Conservation (phyloP, 2,113 vertebrate genomes). For the Solea senegalensis region DNA sequence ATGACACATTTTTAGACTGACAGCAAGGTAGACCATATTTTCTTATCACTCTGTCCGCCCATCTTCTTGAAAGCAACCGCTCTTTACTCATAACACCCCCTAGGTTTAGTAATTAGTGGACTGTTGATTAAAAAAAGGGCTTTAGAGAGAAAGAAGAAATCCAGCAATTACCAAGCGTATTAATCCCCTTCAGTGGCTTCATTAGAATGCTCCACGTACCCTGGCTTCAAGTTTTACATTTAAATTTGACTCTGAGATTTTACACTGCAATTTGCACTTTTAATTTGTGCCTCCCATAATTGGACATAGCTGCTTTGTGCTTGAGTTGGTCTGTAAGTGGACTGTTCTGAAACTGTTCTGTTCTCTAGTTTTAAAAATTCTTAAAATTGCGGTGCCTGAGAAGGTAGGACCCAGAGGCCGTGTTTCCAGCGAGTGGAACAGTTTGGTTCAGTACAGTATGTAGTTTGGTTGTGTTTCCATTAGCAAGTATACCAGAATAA, state of each 20-base stretch:
- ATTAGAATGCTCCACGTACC: conserved; percentile 74
- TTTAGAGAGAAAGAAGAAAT: conserved; percentile 67
- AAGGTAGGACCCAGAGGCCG: too few species aligned
- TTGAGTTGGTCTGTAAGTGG: conserved; percentile 63
- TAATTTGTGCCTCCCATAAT: conserved; percentile 75
- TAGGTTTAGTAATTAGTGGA: conserved; percentile 74
- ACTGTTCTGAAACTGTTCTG: conserved; percentile 14
- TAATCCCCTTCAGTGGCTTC: conserved; percentile 76
- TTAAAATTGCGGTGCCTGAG: not conserved
- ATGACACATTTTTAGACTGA: conserved; percentile 4
- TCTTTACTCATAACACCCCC: conserved; percentile 54
- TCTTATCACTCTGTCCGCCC: conserved; percentile 35
- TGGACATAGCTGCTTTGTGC: conserved; percentile 69
- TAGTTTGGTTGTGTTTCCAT: too few species aligned
- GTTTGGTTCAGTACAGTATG: too few species aligned
- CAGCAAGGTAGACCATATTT: conserved; percentile 3
- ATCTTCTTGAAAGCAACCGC: conserved; percentile 36
- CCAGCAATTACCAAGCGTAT: conserved; percentile 77
- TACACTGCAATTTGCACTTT: conserved; percentile 77
- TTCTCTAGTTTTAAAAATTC: not conserved
- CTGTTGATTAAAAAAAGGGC: conserved; percentile 74
- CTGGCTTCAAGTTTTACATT: conserved; percentile 73
- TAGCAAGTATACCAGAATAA: too few species aligned
- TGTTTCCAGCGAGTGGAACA: too few species aligned
- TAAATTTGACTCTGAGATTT: conserved; percentile 74